Conservation (phyloP, 2,113 vertebrate genomes). For the Chionomys nivalis region DNA sequence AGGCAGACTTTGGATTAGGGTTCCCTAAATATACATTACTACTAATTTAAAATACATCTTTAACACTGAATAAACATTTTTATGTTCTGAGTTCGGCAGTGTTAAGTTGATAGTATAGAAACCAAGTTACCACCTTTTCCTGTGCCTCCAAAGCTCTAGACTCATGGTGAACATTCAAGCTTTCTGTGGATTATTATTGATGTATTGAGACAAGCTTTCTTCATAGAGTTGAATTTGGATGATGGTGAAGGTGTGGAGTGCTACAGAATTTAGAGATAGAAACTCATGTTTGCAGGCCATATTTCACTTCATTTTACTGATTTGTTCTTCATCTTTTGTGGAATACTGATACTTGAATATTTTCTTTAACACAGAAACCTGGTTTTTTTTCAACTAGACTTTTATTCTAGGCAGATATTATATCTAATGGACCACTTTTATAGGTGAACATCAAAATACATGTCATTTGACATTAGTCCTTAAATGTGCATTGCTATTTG, state of each 20-base stretch:
- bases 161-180: neutral
- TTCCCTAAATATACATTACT: neutral
- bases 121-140: neutral
- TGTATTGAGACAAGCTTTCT: constrained; percentile 52
- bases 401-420: constrained; percentile 70
- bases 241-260: neutral
- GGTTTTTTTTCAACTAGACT: constrained; percentile 52
- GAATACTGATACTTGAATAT: neutral
- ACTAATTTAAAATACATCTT: neutral
- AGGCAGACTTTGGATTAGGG: neutral
- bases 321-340: constrained; percentile 35
- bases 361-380: constrained; percentile 61
- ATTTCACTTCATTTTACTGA: constrained; percentile 27
- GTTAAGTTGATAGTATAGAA: neutral
- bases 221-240: constrained; percentile 15
- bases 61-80: neutral
- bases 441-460: constrained; percentile 54
- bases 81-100: neutral
- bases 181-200: neutral
- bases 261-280: constrained; percentile 35
- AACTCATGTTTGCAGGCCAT: neutral
- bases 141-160: neutral
- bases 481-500: constrained; percentile 78
- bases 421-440: constrained; percentile 66
- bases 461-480: constrained; percentile 81